Conservation (phyloP, 1,140 invertebrate genomes). For the Drosophila bipectinata region DNA sequence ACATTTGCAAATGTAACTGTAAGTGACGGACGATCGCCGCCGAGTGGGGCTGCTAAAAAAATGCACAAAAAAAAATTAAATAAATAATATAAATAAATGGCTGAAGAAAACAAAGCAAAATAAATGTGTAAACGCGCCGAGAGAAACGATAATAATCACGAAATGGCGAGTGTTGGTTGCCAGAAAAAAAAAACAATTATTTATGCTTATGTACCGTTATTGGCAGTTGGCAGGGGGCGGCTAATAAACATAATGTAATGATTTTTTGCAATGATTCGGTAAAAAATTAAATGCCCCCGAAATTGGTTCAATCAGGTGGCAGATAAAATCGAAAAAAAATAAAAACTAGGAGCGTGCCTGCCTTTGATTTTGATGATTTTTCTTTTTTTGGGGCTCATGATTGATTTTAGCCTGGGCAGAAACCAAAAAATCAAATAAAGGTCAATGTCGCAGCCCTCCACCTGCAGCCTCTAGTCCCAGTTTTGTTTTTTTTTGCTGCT, state of each 20-base stretch:
- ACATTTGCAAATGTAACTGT: slow-evolving; percentile 39
- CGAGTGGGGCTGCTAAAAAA: slow-evolving; percentile 7
- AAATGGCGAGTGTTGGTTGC: slow-evolving; percentile 1
- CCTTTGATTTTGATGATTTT: background rate
- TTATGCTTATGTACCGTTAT: slow-evolving; percentile 52
- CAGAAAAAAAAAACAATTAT: slow-evolving; percentile 32
- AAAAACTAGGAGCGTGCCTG: slow-evolving; percentile 27
- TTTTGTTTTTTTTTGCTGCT: slow-evolving; percentile 7
- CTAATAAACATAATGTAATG: slow-evolving; percentile 62
- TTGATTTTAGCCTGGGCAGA: slow-evolving; percentile 29
- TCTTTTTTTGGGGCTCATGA: slow-evolving; percentile 15
- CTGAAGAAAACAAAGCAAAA: slow-evolving; percentile 14
- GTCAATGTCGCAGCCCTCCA: slow-evolving; percentile 61
- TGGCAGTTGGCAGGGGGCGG: slow-evolving; percentile 31
- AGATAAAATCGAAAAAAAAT: background rate
- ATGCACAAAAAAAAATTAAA: background rate
- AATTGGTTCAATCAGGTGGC: slow-evolving; percentile 52
- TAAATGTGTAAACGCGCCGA: slow-evolving; percentile 1
- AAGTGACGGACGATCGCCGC: slow-evolving; percentile 1
- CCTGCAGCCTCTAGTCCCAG: background rate
- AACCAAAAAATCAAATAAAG: slow-evolving; percentile 50
- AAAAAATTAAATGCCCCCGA: slow-evolving; percentile 46
- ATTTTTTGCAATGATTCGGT: slow-evolving; percentile 64
- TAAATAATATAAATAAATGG: slow-evolving; percentile 9
- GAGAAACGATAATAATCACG: slow-evolving; percentile 31